These are phyloP conservation scores for Drusus annulatus DNA, from an alignment of 1,140 invertebrate species.

Conservation along the genomic window DNA sequence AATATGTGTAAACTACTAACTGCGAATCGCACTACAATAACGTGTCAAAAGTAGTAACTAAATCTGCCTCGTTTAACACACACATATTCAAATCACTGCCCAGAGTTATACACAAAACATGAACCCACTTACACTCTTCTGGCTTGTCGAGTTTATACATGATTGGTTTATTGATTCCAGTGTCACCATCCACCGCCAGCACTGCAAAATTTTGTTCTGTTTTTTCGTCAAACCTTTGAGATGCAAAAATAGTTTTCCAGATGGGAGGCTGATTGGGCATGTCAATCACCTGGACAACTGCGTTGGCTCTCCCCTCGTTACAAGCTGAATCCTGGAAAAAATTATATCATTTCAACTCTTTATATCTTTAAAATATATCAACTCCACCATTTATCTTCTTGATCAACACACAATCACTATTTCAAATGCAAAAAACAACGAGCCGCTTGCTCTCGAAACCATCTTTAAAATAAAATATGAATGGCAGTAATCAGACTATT, in stretches of 20 bases:
- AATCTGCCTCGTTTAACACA: too few species aligned
- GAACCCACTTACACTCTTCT: slow-evolving; percentile 59
- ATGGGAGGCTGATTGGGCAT: slow-evolving; percentile 70
- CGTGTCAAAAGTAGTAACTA: too few species aligned
- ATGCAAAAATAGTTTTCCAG: slow-evolving; percentile 70
- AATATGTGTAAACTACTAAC: too few species aligned
- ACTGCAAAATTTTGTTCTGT: slow-evolving; percentile 64
- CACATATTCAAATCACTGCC: too few species aligned
- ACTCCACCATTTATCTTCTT: too few species aligned
- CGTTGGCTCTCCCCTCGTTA: slow-evolving; percentile 65
- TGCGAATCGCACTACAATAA: too few species aligned
- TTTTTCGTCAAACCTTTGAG: slow-evolving; percentile 71
- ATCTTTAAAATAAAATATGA: too few species aligned
- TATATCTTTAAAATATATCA: too few species aligned
- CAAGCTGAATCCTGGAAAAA: slow-evolving; percentile 64
- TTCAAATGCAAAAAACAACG: too few species aligned
- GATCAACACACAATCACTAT: too few species aligned
- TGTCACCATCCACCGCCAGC: slow-evolving; percentile 73
- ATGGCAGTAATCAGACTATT: too few species aligned
- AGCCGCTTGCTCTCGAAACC: too few species aligned
- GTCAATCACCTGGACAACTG: slow-evolving; percentile 72
- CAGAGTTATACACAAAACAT: neutral
- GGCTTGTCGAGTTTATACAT: slow-evolving; percentile 65
- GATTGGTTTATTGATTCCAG: slow-evolving; percentile 69
- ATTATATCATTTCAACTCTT: neutral